These are phyloP conservation scores for Cecropterus lyciades DNA, from an alignment of 1,140 invertebrate species.

Conservation along the genomic window DNA sequence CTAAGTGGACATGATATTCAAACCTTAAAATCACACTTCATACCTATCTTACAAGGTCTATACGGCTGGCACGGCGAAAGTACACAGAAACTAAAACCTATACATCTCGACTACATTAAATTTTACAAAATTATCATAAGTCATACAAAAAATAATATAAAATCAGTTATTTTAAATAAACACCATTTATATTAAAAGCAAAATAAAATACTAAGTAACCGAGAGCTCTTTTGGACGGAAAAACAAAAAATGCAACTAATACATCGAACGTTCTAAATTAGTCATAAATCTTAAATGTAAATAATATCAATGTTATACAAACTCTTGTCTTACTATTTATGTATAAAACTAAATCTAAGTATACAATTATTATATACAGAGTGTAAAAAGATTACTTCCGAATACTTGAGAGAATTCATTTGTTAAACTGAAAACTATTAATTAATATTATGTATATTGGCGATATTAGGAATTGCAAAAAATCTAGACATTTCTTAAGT, in stretches of 20 bases:
- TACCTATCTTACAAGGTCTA: constrained; percentile 6
- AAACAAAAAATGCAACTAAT: constrained; percentile 31
- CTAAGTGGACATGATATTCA: constrained; percentile 32
- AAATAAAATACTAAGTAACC: constrained; percentile 44
- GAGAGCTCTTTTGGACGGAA: constrained; percentile 62
- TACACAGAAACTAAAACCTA: constrained; percentile 31
- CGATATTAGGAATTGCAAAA: no score
- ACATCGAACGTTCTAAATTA: constrained; percentile 1
- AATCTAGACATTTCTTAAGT: no score
- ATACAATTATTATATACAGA: background rate
- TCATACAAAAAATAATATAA: constrained; percentile 17
- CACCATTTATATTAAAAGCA: constrained; percentile 17
- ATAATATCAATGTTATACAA: constrained; percentile 4
- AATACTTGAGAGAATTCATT: no score
- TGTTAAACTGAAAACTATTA: no score
- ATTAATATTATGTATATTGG: no score
- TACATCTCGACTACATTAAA: background rate
- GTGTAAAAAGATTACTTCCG: no score
- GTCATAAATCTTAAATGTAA: background rate
- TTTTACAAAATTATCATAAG: background rate
- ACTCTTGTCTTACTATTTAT: background rate
- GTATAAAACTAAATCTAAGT: background rate
- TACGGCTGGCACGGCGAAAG: constrained; percentile 21
- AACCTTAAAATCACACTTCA: constrained; percentile 22
- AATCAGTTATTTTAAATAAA: constrained; percentile 37